Conservation (phyloP, 2,113 vertebrate species). For the Austrofundulus limnaeus region DNA sequence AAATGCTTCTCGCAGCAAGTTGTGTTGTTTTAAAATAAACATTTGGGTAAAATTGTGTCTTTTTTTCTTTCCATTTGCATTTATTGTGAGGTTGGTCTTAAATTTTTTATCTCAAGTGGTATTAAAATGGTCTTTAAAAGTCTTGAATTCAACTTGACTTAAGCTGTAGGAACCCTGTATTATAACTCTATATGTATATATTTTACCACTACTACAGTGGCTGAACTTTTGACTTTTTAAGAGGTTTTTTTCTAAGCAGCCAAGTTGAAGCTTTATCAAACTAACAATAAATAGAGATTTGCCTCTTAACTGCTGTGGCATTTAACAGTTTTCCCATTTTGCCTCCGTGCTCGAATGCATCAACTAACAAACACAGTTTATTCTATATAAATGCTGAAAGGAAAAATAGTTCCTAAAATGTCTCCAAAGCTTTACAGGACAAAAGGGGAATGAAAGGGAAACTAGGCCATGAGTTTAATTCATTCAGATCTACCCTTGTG, state of each 20-base stretch:
- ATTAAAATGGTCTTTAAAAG: no score
- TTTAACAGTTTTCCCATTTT: constrained; percentile 15
- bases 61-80: no score
- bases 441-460: constrained; percentile 34
- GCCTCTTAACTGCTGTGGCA: constrained; percentile 1
- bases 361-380: neutral
- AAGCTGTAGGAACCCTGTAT: no score
- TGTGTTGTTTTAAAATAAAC: no score
- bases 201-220: no score
- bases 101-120: no score
- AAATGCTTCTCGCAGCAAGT: no score
- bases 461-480: constrained; percentile 60
- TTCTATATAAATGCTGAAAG: constrained; percentile 30
- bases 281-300: neutral
- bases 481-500: constrained; percentile 57
- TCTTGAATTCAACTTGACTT: no score
- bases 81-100: no score
- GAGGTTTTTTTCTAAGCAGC: no score
- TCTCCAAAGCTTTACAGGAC: constrained; percentile 60
- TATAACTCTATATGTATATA: no score
- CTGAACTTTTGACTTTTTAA: neutral
- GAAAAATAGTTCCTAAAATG: neutral
- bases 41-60: no score
- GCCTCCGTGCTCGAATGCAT: constrained; percentile 10
- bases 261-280: neutral